Conservation (phyloP, 2,113 vertebrate species). For the Thermophis baileyi region DNA sequence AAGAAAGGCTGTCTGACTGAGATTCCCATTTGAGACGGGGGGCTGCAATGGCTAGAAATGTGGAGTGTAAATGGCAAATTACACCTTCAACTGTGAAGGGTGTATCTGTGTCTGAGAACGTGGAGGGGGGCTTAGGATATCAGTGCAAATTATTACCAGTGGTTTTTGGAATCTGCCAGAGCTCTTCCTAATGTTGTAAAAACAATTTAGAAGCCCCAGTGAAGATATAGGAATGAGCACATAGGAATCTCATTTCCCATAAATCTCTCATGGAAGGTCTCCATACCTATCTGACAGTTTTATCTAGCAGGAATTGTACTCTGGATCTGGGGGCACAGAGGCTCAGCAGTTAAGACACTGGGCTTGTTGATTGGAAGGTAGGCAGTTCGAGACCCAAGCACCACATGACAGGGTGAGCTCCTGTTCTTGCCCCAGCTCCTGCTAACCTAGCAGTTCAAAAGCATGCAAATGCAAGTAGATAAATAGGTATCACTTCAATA, state of each 20-base stretch:
- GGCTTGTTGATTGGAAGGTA: background rate
- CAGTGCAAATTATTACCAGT: too few species aligned
- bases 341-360: background rate
- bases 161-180: background rate
- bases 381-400: background rate
- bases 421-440: background rate
- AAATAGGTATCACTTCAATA: background rate
- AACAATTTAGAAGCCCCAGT: background rate
- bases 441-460: background rate
- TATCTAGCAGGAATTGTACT: background rate
- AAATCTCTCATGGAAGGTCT: background rate
- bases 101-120: background rate
- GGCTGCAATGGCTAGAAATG: background rate
- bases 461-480: background rate
- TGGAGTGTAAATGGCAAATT: background rate
- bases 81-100: background rate
- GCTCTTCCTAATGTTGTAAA: background rate
- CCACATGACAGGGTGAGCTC: background rate
- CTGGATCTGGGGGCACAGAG: background rate
- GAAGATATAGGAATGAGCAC: background rate
- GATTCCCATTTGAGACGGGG: background rate
- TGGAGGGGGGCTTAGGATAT: background rate
- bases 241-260: background rate
- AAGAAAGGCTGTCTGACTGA: background rate
- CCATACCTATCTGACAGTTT: background rate